These are phyloP conservation scores for Perizoma affinitatum DNA, from an alignment of 2,888 invertebrate species.

Conservation along the genomic window DNA sequence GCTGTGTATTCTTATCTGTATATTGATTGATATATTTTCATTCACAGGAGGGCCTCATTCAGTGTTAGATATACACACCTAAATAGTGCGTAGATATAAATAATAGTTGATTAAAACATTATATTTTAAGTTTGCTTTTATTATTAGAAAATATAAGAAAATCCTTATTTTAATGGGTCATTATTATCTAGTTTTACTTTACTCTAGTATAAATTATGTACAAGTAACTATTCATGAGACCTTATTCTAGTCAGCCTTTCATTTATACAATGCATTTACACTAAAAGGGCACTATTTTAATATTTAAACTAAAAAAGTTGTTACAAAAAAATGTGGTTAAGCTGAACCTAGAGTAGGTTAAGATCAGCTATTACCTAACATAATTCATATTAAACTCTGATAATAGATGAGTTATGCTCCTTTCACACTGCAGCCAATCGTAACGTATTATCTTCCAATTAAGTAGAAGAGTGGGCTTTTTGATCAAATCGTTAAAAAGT, in stretches of 20 bases:
- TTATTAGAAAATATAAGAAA: conserved; percentile 22
- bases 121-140: conserved; percentile 19
- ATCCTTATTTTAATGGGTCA: conserved; percentile 49
- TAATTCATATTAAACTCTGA: no score
- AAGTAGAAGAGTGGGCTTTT: no score
- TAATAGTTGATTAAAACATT: conserved; percentile 7
- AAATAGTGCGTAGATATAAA: background rate
- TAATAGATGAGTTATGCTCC: no score
- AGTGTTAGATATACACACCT: no score
- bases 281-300: background rate
- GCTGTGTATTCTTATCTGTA: background rate
- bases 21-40: conserved; percentile 4
- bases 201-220: conserved; percentile 51
- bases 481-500: no score
- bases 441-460: no score
- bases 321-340: no score
- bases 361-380: no score
- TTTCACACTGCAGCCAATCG: no score
- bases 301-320: no score
- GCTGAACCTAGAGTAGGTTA: no score
- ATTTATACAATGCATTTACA: conserved; percentile 44
- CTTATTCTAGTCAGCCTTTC: conserved; percentile 60
- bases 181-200: conserved; percentile 42
- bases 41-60: conserved; percentile 4
- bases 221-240: conserved; percentile 50